Conservation (phyloP, 2,888 invertebrate genomes). For the Drosophila antonietae region DNA sequence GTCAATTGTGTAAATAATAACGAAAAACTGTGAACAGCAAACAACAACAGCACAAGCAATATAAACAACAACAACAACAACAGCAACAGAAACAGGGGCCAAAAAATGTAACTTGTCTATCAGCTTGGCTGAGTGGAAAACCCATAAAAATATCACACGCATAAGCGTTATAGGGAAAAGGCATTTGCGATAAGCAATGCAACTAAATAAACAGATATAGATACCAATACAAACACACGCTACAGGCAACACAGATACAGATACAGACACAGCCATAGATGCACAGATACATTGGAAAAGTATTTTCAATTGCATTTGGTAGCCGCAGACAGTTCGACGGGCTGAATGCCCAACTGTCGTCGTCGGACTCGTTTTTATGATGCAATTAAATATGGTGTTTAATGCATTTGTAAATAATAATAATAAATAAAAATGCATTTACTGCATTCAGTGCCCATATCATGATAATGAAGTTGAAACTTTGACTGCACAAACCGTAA, state of each 20-base stretch:
- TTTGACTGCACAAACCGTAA: slow-evolving; percentile 52
- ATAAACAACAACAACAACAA: slow-evolving; percentile 25
- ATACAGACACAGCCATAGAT: slow-evolving; percentile 17
- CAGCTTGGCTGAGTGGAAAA: slow-evolving; percentile 27
- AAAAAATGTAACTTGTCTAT: slow-evolving; percentile 62
- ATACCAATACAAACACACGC: slow-evolving; percentile 18
- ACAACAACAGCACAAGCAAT: slow-evolving; percentile 39
- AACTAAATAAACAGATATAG: slow-evolving; percentile 63
- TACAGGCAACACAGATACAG: slow-evolving; percentile 11
- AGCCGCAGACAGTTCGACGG: slow-evolving; percentile 20
- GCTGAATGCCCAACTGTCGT: slow-evolving; percentile 1
- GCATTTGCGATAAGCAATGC: slow-evolving; percentile 73
- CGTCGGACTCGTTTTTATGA: slow-evolving; percentile 55
- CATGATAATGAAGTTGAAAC: slow-evolving; percentile 68
- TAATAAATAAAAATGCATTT: slow-evolving; percentile 60
- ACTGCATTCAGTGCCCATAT: slow-evolving; percentile 23
- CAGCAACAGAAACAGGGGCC: slow-evolving; percentile 30
- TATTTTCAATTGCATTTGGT: slow-evolving; percentile 31
- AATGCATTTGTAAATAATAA: slow-evolving; percentile 77
- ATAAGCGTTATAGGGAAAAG: slow-evolving; percentile 45
- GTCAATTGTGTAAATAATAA: slow-evolving; percentile 79
- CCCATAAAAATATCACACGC: slow-evolving; percentile 76
- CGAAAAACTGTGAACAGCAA: slow-evolving; percentile 76
- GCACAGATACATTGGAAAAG: slow-evolving; percentile 10
- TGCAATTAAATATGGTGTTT: slow-evolving; percentile 77